Percentiles rank a stretch among this genome's conserved stretches.
These are phyloP conservation scores for Hirudo medicinalis DNA, from an alignment of 1,140 invertebrate genomes.

Conservation along the genomic window DNA sequence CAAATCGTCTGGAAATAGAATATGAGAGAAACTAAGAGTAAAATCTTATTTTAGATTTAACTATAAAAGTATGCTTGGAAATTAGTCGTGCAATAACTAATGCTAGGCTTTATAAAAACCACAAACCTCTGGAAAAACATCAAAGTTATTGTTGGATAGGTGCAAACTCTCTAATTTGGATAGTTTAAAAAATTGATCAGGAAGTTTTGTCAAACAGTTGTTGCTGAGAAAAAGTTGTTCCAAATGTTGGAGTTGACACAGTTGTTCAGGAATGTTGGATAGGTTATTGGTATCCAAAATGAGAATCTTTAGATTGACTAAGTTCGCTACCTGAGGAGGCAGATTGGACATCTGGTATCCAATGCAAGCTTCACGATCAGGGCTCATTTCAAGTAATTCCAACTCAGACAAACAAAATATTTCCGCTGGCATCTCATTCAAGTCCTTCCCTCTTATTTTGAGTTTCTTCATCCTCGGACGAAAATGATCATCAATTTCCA, in stretches of 20 bases:
- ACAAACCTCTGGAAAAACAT: slow-evolving; percentile 27
- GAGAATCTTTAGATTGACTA: slow-evolving; percentile 35
- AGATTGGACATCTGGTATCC: slow-evolving; percentile 33
- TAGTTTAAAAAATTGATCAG: slow-evolving; percentile 32
- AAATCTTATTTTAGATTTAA: background rate
- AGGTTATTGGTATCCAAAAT: slow-evolving; percentile 42
- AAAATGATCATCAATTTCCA: slow-evolving; percentile 35
- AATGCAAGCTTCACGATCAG: slow-evolving; percentile 38
- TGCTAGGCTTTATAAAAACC: too few species aligned
- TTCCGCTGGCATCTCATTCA: slow-evolving; percentile 30
- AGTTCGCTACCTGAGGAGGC: slow-evolving; percentile 33
- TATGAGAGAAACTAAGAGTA: slow-evolving; percentile 22
- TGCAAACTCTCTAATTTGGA: slow-evolving; percentile 37
- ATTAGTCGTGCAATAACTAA: too few species aligned
- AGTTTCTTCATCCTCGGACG: slow-evolving; percentile 37
- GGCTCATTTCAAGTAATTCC: slow-evolving; percentile 40
- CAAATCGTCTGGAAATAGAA: slow-evolving; percentile 26
- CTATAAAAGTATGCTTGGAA: too few species aligned
- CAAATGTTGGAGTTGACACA: slow-evolving; percentile 32
- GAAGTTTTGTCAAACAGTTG: slow-evolving; percentile 34
- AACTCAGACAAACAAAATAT: slow-evolving; percentile 36
- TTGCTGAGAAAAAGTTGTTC: slow-evolving; percentile 39
- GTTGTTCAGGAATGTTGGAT: slow-evolving; percentile 32
- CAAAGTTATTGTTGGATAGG: slow-evolving; percentile 38
- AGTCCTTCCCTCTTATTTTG: slow-evolving; percentile 34